Conservation (phyloP, 2,888 invertebrate species). For the Tuberolachnus salignus region DNA sequence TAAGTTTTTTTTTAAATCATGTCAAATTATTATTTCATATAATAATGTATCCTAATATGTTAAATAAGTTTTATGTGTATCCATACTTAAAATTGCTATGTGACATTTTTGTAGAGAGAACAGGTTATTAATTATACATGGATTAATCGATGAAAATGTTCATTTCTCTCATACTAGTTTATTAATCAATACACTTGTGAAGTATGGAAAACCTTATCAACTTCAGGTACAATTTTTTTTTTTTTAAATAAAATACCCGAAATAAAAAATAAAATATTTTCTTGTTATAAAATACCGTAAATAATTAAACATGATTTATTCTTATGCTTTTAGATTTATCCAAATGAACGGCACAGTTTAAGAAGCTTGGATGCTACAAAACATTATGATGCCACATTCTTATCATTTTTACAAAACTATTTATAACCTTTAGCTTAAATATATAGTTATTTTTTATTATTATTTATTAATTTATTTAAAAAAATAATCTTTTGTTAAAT, state of each 20-base stretch:
- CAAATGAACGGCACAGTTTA: conserved; percentile 94
- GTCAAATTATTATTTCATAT: not conserved
- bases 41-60: not conserved
- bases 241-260: not conserved
- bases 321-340: conserved; percentile 82
- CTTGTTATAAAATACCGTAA: too few relatives aligned
- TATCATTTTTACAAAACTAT: conserved; percentile 87
- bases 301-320: too few relatives aligned
- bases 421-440: conserved; percentile 64
- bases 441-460: conserved; percentile 30
- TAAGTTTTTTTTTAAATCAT: conserved; percentile 64
- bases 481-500: conserved; percentile 45
- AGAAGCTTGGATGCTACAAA: conserved; percentile 91
- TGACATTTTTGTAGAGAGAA: conserved; percentile 72
- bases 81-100: too few relatives aligned
- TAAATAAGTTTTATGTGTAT: too few relatives aligned
- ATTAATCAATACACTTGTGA: conserved; percentile 85
- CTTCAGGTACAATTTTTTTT: conserved; percentile 69
- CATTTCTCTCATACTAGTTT: conserved; percentile 96
- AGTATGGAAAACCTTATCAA: conserved; percentile 95
- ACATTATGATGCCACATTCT: conserved; percentile 93
- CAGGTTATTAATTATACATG: conserved; percentile 92
- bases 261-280: too few relatives aligned
- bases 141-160: conserved; percentile 97
- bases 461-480: conserved; percentile 32